Conservation (phyloP, 2,888 invertebrate species). For the Conus canariensis region DNA sequence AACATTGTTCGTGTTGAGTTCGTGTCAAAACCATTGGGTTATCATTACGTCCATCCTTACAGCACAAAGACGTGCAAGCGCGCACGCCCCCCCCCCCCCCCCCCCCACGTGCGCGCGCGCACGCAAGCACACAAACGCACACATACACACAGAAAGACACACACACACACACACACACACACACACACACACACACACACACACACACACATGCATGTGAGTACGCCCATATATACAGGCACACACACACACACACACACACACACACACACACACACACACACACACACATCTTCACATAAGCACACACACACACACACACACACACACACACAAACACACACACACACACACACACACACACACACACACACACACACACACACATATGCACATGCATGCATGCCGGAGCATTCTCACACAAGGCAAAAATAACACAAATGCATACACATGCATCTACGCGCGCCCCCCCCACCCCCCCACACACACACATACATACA, state of each 20-base stretch:
- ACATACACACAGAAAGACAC: background rate
- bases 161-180: background rate
- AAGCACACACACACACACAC: background rate
- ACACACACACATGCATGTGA: background rate
- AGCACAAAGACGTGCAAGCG: too few relatives aligned
- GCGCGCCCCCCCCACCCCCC: too few relatives aligned
- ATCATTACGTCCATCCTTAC: too few relatives aligned
- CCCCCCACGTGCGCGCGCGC: too few relatives aligned
- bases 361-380: background rate
- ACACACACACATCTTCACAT: background rate
- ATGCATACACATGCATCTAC: too few relatives aligned
- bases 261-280: background rate
- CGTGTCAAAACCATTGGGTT: too few relatives aligned
- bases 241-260: background rate
- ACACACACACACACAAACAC: background rate
- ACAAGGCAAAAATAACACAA: too few relatives aligned
- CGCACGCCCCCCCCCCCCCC: too few relatives aligned
- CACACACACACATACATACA: background rate
- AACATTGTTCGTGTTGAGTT: too few relatives aligned
- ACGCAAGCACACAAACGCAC: background rate
- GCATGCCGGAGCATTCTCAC: background rate
- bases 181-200: background rate
- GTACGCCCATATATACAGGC: background rate
- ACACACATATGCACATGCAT: background rate
- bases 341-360: background rate